A percentile compares a stretch with the other conserved stretches of the same genome.
Conservation (phyloP, 1,140 invertebrate genomes). For the Microplitis demolitor region DNA sequence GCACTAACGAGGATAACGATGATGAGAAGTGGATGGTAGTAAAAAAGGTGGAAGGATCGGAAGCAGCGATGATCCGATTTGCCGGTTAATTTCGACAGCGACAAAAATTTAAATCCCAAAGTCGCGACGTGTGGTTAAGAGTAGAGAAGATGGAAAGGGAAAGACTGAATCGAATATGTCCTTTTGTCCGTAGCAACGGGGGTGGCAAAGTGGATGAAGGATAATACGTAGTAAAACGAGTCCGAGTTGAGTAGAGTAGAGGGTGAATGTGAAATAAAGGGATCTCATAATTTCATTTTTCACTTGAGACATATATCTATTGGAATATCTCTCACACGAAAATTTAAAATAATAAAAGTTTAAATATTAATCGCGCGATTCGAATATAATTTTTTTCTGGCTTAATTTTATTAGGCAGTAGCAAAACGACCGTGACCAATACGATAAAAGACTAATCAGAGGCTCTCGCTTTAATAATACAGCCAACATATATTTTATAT, state of each 20-base stretch:
- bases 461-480: background rate
- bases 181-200: constrained; percentile 25
- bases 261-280: constrained; percentile 57
- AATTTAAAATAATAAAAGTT: no score
- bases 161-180: constrained; percentile 44
- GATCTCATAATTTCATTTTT: constrained; percentile 53
- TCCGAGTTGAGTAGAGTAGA: constrained; percentile 27
- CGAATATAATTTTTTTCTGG: no score
- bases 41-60: constrained; percentile 8
- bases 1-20: background rate
- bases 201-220: constrained; percentile 52
- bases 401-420: no score
- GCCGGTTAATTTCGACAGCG: constrained; percentile 55
- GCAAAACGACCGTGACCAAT: background rate
- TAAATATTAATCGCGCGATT: no score
- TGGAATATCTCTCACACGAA: background rate
- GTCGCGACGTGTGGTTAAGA: constrained; percentile 35
- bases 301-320: constrained; percentile 21
- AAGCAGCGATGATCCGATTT: constrained; percentile 51
- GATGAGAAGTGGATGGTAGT: background rate
- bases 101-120: constrained; percentile 62
- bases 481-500: no score
- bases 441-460: background rate
- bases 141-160: background rate
- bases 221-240: constrained; percentile 53